These are phyloP conservation scores for Percina caprodes DNA, from an alignment of 2,113 vertebrate species.

Conservation along the genomic window DNA sequence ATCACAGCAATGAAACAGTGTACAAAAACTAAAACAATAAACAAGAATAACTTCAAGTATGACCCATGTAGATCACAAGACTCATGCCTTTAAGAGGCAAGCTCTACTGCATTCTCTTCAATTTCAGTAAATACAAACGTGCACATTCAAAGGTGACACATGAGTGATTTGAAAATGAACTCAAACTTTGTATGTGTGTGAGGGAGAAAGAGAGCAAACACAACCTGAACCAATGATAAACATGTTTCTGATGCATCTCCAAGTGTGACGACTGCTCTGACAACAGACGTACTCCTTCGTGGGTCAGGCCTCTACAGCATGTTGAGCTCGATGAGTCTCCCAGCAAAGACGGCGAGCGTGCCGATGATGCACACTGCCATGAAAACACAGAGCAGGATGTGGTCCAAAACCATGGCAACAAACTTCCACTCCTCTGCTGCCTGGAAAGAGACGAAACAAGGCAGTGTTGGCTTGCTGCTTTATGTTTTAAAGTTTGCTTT, in stretches of 20 bases:
- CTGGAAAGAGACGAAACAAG: conserved; percentile 66
- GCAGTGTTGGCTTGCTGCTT: too few species aligned
- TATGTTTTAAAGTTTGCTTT: too few species aligned
- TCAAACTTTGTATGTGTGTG: neutral
- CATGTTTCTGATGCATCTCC: neutral
- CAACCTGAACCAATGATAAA: neutral
- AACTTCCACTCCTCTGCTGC: conserved; percentile 99
- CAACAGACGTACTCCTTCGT: too few species aligned
- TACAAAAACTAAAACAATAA: conserved; percentile 38
- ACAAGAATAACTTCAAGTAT: conserved; percentile 56
- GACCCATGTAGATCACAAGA: conserved; percentile 35
- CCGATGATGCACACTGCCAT: conserved; percentile 97
- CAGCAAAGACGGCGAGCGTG: conserved; percentile 93
- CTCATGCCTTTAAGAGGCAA: neutral
- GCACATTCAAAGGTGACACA: neutral
- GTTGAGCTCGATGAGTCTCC: conserved; percentile 95
- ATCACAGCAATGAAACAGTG: conserved; percentile 15
- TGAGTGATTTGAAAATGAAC: neutral
- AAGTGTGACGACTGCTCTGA: neutral
- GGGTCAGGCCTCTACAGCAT: conserved; percentile 77
- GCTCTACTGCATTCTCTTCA: conserved; percentile 10
- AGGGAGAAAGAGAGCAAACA: neutral
- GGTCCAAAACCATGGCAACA: conserved; percentile 98
- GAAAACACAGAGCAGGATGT: conserved; percentile 96
- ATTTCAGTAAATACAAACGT: conserved; percentile 12